Conservation (phyloP, 2,888 invertebrate species). For the Agrotis exclamationis region DNA sequence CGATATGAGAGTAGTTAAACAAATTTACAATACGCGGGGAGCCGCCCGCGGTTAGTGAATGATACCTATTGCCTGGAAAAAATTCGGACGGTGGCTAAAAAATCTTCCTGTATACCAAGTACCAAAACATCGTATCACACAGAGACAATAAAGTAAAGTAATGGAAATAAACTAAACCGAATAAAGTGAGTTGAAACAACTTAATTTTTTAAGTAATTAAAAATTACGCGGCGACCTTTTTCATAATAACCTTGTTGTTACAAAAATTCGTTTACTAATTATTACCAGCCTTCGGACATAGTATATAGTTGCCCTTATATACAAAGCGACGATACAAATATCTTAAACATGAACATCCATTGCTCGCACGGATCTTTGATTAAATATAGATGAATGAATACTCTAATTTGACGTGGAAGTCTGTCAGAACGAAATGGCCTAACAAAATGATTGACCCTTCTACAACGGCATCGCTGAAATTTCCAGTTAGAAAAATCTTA, state of each 20-base stretch:
- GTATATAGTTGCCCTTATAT: constrained; percentile 59
- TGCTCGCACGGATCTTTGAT: constrained; percentile 8
- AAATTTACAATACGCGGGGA: no score
- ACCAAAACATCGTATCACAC: constrained; percentile 40
- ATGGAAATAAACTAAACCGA: constrained; percentile 52
- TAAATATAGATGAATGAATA: constrained; percentile 1
- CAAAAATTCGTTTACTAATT: constrained; percentile 62
- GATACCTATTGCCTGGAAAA: no score
- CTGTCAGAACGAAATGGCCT: constrained; percentile 11
- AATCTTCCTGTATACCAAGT: constrained; percentile 11
- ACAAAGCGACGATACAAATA: constrained; percentile 55
- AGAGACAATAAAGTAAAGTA: constrained; percentile 44
- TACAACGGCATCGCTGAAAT: constrained; percentile 16
- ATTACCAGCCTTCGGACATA: constrained; percentile 64
- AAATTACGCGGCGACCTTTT: constrained; percentile 61
- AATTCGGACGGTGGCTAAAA: no score
- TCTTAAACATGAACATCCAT: constrained; percentile 36
- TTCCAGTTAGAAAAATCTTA: constrained; percentile 12
- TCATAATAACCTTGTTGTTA: constrained; percentile 54
- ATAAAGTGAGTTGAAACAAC: constrained; percentile 59
- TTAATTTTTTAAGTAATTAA: constrained; percentile 52
- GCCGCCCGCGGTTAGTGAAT: no score
- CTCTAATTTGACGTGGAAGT: neutral
- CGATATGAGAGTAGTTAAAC: no score
- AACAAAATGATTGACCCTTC: constrained; percentile 19